phyloP scores from a whole-genome alignment of 1,140 invertebrate species.

The Proctacanthus coquilletti region DNA sequence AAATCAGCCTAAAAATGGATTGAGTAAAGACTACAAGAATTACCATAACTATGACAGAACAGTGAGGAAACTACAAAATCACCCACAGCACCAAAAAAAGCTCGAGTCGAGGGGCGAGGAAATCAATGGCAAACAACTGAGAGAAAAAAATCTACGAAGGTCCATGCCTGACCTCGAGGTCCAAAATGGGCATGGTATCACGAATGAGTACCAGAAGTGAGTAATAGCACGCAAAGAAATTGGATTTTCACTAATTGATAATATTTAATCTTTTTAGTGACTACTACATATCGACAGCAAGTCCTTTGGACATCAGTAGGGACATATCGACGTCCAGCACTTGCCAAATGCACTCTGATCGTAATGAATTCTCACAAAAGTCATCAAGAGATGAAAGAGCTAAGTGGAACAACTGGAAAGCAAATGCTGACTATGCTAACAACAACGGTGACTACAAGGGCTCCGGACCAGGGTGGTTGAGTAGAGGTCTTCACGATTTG shows the following conservation, averaged over 20 bases:
- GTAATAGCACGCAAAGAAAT: too few species aligned
- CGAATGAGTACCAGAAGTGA: too few species aligned
- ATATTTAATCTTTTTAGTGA: slow-evolving; percentile 3
- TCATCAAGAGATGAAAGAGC: slow-evolving; percentile 40
- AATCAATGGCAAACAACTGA: too few species aligned
- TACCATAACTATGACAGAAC: background rate
- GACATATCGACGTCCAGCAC: slow-evolving; percentile 26
- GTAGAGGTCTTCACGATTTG: slow-evolving; percentile 19
- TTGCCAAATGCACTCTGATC: slow-evolving; percentile 19
- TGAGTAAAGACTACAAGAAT: background rate
- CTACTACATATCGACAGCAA: slow-evolving; percentile 11
- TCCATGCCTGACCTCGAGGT: too few species aligned
- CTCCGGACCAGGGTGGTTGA: slow-evolving; percentile 20
- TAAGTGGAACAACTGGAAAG: slow-evolving; percentile 38
- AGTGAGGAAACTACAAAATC: too few species aligned
- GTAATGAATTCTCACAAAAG: slow-evolving; percentile 11
- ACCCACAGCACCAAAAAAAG: too few species aligned
- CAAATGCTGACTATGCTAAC: slow-evolving; percentile 5
- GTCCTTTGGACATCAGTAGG: slow-evolving; percentile 18
- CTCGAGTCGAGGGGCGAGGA: too few species aligned
- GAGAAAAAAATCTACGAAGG: too few species aligned
- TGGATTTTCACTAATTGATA: too few species aligned
- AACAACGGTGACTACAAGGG: background rate
- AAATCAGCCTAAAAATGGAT: too few species aligned
- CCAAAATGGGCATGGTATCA: too few species aligned